Percentiles rank a stretch among this genome's conserved stretches.
Conservation (phyloP, 2,113 vertebrate genomes). For the Amphilophus citrinellus region DNA sequence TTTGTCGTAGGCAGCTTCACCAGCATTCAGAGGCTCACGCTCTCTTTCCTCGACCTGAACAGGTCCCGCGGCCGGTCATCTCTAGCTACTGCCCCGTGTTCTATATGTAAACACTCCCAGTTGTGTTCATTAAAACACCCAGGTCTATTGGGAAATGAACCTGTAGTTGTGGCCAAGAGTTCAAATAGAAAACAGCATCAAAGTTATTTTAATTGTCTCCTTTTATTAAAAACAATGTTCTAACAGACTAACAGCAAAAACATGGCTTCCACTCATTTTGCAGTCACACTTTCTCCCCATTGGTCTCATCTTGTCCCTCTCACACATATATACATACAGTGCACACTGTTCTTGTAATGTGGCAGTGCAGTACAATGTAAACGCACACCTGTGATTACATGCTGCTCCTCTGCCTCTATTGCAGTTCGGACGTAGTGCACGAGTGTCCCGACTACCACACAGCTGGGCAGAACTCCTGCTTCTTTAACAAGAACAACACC, state of each 20-base stretch:
- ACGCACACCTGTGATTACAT: background rate
- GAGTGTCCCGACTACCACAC: conserved; percentile 93
- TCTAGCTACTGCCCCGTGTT: background rate
- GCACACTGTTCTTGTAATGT: background rate
- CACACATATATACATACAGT: background rate
- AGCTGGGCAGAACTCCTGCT: conserved; percentile 91
- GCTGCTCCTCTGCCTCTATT: conserved; percentile 12
- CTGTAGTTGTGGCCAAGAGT: background rate
- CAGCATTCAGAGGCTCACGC: background rate
- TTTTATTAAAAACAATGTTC: background rate
- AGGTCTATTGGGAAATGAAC: background rate
- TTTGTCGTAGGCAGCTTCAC: background rate
- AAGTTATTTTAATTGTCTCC: background rate
- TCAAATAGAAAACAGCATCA: background rate
- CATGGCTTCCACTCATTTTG: background rate
- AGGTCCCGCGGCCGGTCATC: background rate
- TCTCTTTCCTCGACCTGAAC: background rate
- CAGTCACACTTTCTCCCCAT: background rate
- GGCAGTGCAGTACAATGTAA: background rate
- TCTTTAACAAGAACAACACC: conserved; percentile 91
- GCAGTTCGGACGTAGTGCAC: conserved; percentile 73
- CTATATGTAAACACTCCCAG: background rate
- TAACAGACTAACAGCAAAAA: background rate
- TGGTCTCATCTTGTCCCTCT: background rate
- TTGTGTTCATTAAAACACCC: conserved; percentile 7